These are phyloP conservation scores for Nebria salina DNA, from an alignment of 2,888 invertebrate genomes.

Conservation along the genomic window DNA sequence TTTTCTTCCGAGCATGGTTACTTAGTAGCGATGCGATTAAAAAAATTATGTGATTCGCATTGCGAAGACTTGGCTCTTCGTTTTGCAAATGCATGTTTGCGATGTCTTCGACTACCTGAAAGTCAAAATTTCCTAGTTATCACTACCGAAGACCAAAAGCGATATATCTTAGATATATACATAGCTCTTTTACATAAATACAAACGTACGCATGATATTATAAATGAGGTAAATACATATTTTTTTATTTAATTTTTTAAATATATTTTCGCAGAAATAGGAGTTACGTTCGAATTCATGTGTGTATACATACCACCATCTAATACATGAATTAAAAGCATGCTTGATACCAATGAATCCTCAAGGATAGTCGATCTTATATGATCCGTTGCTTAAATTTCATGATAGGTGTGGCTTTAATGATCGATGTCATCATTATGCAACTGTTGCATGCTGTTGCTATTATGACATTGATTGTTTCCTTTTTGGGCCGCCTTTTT, in stretches of 20 bases:
- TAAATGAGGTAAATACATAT: slow-evolving; percentile 62
- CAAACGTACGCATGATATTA: slow-evolving; percentile 65
- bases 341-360: no score
- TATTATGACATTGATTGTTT: no score
- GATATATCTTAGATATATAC: slow-evolving; percentile 70
- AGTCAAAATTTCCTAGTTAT: slow-evolving; percentile 57
- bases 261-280: background rate
- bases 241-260: background rate
- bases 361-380: no score
- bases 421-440: no score
- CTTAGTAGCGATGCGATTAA: slow-evolving; percentile 68
- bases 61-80: slow-evolving; percentile 71
- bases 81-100: slow-evolving; percentile 65
- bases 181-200: slow-evolving; percentile 69
- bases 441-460: no score
- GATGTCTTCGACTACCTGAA: slow-evolving; percentile 58
- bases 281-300: background rate
- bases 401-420: no score
- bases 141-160: slow-evolving; percentile 64
- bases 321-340: background rate
- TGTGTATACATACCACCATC: background rate
- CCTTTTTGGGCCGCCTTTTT: no score
- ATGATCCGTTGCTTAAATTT: no score
- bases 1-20: slow-evolving; percentile 69
- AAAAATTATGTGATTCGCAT: slow-evolving; percentile 69